A percentile compares a stretch with the other conserved stretches of the same genome.
These are phyloP conservation scores for Limenitis camilla DNA, from an alignment of 2,888 invertebrate genomes.

Conservation along the genomic window DNA sequence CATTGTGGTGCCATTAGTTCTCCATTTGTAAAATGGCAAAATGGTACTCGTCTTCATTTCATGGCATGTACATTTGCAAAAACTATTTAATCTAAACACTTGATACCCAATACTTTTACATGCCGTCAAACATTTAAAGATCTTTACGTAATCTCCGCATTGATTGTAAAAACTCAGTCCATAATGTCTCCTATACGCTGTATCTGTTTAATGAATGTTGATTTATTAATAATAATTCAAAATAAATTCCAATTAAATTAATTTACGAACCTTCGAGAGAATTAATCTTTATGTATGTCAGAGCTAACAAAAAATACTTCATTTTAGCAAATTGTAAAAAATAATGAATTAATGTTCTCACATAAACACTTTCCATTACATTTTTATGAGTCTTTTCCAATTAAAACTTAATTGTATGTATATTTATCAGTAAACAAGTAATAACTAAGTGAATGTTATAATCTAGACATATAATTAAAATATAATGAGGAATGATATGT, in stretches of 20 bases:
- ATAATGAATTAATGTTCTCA: slow-evolving; percentile 6
- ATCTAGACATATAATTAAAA: background rate
- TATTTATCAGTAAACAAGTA: slow-evolving; percentile 1
- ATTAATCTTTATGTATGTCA: slow-evolving; percentile 26
- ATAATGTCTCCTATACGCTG: slow-evolving; percentile 44
- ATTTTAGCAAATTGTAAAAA: slow-evolving; percentile 25
- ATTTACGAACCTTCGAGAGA: slow-evolving; percentile 27
- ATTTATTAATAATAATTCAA: background rate
- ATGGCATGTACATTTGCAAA: slow-evolving; percentile 53
- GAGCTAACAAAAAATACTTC: slow-evolving; percentile 29
- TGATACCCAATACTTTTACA: slow-evolving; percentile 54
- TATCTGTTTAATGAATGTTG: slow-evolving; percentile 28
- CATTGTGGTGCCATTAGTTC: slow-evolving; percentile 48
- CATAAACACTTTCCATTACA: slow-evolving; percentile 13
- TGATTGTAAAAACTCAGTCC: slow-evolving; percentile 43
- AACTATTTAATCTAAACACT: slow-evolving; percentile 40
- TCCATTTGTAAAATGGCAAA: slow-evolving; percentile 50
- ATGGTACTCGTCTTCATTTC: slow-evolving; percentile 44
- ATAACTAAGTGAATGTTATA: background rate
- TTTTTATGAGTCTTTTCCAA: slow-evolving; percentile 13
- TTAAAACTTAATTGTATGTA: slow-evolving; percentile 9
- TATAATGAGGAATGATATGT: background rate
- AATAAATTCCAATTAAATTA: background rate
- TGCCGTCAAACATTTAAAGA: slow-evolving; percentile 52
- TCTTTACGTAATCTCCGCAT: slow-evolving; percentile 40